Evolutionary conservation across 2,888 invertebrate species (phyloP), one percentile per base, ranked within the genome.

Genomic region (Itoplectis maculator): DNA sequence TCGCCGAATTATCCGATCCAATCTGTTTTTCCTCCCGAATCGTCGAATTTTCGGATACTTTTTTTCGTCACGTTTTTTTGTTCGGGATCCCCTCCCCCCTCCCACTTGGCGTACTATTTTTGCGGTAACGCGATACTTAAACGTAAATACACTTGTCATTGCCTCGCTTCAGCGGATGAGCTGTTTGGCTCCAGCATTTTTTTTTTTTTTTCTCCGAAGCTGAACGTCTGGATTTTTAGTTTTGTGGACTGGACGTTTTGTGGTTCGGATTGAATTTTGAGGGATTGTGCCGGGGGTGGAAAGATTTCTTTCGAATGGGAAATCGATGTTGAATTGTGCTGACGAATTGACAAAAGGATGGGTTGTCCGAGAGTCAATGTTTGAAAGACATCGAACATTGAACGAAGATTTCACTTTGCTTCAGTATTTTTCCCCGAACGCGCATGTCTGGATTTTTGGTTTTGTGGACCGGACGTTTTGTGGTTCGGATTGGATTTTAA

Each of bases 1-100:
- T 79, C 74, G 42, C 69, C 63, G 69, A 69, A 65, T 74, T 78
- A 73, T 65, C 11, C 40, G 29, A n/a, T n/a, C n/a, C n/a, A n/a
- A n/a, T n/a, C n/a, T n/a, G n/a, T n/a, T n/a, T n/a, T n/a, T n/a
- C n/a, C n/a, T n/a, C n/a, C 69, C 63, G 69, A 69, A 65, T 74
- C 74, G 73, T 65, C 11, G 23, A 18, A n/a, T n/a, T 69, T 47
- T 23, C 29, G 9, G 15, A n/a, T 0, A 9, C 40, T 47, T 20
- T 68, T 66, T 45, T 8, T 29, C n/a, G n/a, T n/a, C n/a, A n/a
- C n/a, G n/a, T n/a, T n/a, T n/a, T n/a, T n/a, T n/a, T n/a, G n/a
- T n/a, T n/a, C n/a, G n/a, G n/a, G n/a, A n/a, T n/a, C n/a, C n/a
- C n/a, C n/a, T n/a, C n/a, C n/a, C 20, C 9, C 8, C 2, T 49